phyloP scores from a whole-genome alignment of 2,113 vertebrate species.

The Mus musculus region DNA sequence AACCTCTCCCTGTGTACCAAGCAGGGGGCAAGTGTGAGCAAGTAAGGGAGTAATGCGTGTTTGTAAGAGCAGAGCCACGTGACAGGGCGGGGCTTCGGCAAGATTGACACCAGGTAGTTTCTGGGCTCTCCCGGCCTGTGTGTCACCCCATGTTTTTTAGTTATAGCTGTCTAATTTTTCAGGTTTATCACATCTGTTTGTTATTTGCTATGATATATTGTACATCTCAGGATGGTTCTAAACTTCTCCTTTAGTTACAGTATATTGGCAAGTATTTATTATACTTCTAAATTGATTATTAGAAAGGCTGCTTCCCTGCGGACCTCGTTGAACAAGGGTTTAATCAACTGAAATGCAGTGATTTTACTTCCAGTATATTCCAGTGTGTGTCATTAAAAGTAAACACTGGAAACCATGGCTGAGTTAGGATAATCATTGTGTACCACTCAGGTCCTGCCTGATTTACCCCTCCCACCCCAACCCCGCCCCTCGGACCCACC shows the following conservation, averaged over 20 bases:
- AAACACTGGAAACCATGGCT: not conserved
- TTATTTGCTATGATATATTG: not conserved
- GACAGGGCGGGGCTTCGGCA: not conserved
- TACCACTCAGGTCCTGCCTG: not conserved
- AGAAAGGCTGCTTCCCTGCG: not conserved
- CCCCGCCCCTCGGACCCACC: no score
- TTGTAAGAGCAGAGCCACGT: not conserved
- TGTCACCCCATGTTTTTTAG: not conserved
- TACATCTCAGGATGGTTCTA: not conserved
- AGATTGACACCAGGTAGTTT: not conserved
- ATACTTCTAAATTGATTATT: conserved; percentile 11
- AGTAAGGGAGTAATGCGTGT: not conserved
- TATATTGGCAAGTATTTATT: not conserved
- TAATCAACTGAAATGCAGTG: not conserved
- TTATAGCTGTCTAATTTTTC: not conserved
- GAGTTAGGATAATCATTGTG: not conserved
- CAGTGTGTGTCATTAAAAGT: not conserved
- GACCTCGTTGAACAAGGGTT: not conserved
- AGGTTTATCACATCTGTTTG: not conserved
- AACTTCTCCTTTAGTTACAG: not conserved
- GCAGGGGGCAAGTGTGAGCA: not conserved
- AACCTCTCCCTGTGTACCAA: not conserved
- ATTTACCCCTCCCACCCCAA: not conserved
- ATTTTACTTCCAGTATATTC: not conserved
- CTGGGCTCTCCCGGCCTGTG: not conserved